Evolutionary conservation across 1,140 invertebrate species (phyloP).

Genomic region (Penaeus chinensis): DNA sequence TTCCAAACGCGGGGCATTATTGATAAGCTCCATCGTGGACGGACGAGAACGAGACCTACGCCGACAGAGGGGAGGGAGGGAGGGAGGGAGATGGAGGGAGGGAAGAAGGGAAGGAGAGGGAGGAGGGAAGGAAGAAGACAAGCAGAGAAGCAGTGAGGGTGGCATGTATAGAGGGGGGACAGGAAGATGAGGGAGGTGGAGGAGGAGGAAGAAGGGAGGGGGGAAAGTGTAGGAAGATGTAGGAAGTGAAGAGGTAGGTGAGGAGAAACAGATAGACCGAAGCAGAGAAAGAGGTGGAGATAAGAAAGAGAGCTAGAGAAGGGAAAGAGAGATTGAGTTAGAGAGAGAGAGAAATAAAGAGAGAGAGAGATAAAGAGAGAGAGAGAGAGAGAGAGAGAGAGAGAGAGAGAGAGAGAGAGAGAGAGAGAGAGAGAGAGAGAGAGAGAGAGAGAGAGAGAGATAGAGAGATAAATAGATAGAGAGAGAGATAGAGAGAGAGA

Average conservation of each 20-base stretch:
- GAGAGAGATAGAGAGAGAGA: no score
- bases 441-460: no score
- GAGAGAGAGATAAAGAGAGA: not conserved
- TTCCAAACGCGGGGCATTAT: no score
- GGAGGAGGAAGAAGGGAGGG: not conserved
- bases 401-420: no score
- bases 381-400: not conserved
- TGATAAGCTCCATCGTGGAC: no score
- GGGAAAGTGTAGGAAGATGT: not conserved
- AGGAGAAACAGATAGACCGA: not conserved
- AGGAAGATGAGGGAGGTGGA: not conserved
- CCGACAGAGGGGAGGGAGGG: no score
- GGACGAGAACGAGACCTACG: no score
- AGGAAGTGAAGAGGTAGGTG: not conserved
- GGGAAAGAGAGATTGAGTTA: not conserved
- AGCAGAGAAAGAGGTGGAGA: not conserved
- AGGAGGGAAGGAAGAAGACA: not conserved
- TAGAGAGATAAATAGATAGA: no score
- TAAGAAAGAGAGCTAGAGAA: not conserved
- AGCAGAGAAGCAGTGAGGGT: not conserved
- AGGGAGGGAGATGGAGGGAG: no score
- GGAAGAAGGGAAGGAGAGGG: no score
- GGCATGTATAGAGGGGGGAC: not conserved
- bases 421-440: no score
- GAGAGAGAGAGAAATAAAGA: not conserved